Evolutionary conservation across 2,888 invertebrate genomes (phyloP).

Genomic region (Drosophila barbarae): DNA sequence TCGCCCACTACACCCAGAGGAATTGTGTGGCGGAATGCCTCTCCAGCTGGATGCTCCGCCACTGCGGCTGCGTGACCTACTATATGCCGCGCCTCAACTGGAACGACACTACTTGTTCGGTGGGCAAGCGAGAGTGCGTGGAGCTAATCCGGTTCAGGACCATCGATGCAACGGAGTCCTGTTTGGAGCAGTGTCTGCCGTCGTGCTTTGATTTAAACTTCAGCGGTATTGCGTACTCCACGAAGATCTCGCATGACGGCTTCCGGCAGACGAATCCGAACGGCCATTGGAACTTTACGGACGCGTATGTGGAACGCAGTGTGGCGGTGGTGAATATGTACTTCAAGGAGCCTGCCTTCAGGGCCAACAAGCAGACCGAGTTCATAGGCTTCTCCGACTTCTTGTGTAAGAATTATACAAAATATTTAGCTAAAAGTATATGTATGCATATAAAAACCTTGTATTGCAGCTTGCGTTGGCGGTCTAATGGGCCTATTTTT

Average conservation of each 20-base stretch:
- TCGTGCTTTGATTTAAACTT: slow-evolving; percentile 87
- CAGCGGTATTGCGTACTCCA: slow-evolving; percentile 82
- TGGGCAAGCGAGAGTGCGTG: slow-evolving; percentile 83
- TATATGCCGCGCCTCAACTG: slow-evolving; percentile 82
- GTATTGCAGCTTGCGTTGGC: slow-evolving; percentile 87
- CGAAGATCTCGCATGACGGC: slow-evolving; percentile 80
- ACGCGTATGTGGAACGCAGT: slow-evolving; percentile 80
- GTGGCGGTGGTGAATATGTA: slow-evolving; percentile 87
- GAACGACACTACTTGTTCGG: slow-evolving; percentile 85
- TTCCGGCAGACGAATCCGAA: slow-evolving; percentile 53
- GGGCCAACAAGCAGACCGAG: slow-evolving; percentile 86
- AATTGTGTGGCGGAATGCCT: slow-evolving; percentile 90
- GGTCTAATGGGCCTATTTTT: slow-evolving; percentile 89
- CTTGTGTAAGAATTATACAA: slow-evolving; percentile 83
- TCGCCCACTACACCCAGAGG: slow-evolving; percentile 86
- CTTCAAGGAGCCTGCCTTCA: slow-evolving; percentile 86
- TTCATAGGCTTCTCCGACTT: slow-evolving; percentile 90
- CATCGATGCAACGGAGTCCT: slow-evolving; percentile 53
- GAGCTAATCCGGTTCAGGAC: slow-evolving; percentile 59
- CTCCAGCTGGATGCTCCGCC: slow-evolving; percentile 83
- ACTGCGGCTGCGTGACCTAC: slow-evolving; percentile 74
- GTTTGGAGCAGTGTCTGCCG: slow-evolving; percentile 83
- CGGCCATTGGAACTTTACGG: slow-evolving; percentile 48
- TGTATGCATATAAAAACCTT: neutral
- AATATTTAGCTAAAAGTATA: neutral